Evolutionary conservation across 1,140 invertebrate species (phyloP).

Genomic region (Hylaeus anthracinus): DNA sequence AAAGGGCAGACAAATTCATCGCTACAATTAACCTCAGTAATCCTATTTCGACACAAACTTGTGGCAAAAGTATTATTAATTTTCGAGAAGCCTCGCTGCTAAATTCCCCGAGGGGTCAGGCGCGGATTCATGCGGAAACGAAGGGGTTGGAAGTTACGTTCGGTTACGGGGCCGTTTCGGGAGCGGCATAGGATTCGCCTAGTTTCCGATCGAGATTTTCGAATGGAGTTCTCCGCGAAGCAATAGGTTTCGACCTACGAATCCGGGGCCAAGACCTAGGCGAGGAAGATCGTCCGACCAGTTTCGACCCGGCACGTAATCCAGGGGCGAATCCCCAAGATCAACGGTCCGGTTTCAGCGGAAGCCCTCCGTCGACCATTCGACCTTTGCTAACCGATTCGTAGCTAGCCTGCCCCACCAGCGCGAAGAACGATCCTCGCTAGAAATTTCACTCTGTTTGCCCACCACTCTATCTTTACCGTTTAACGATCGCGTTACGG

Average conservation of each 20-base stretch:
- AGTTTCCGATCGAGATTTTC: neutral
- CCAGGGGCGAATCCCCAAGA: constrained; percentile 58
- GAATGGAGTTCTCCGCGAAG: constrained; percentile 26
- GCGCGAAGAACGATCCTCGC: neutral
- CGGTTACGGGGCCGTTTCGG: too few relatives aligned
- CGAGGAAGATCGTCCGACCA: constrained; percentile 43
- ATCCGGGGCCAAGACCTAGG: constrained; percentile 42
- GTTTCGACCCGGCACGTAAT: constrained; percentile 58
- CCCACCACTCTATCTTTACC: constrained; percentile 5
- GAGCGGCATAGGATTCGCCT: too few relatives aligned
- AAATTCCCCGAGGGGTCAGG: too few relatives aligned
- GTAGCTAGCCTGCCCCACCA: neutral
- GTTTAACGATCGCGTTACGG: constrained; percentile 30
- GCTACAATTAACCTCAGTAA: too few relatives aligned
- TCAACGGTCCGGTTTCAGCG: constrained; percentile 50
- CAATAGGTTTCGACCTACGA: constrained; percentile 56
- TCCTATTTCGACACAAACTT: too few relatives aligned
- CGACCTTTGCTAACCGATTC: constrained; percentile 38
- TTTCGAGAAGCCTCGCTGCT: too few relatives aligned
- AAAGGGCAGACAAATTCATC: too few relatives aligned
- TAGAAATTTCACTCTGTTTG: constrained; percentile 39
- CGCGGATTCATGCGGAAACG: too few relatives aligned
- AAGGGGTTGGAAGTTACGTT: too few relatives aligned
- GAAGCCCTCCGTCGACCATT: constrained; percentile 27
- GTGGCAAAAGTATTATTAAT: too few relatives aligned